phyloP scores from a whole-genome alignment of 2,797 vertebrate genomes.

The Acanthurus tractus region DNA sequence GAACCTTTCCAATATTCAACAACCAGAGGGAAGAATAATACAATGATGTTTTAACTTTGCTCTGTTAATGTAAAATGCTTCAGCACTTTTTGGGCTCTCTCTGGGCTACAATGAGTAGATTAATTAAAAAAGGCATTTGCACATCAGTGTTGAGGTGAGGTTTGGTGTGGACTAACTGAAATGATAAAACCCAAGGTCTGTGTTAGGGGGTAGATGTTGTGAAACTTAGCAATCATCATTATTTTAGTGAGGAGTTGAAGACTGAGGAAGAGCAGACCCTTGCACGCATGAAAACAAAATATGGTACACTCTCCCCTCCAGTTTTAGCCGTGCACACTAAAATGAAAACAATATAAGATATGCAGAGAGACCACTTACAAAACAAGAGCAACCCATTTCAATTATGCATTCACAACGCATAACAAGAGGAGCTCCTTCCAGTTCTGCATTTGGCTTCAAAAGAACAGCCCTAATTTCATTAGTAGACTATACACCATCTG shows the following conservation, averaged over 20 bases:
- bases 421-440: slow-evolving; percentile 58
- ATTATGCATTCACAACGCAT: slow-evolving; percentile 69
- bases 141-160: not conserved
- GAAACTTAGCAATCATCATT: not conserved
- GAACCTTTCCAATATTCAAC: slow-evolving; percentile 1
- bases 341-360: slow-evolving; percentile 55
- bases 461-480: slow-evolving; percentile 68
- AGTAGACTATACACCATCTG: slow-evolving; percentile 50
- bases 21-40: not conserved
- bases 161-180: not conserved
- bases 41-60: not conserved
- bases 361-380: slow-evolving; percentile 62
- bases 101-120: not conserved
- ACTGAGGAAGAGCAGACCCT: slow-evolving; percentile 5
- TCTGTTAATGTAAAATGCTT: slow-evolving; percentile 4
- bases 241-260: slow-evolving; percentile 24
- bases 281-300: slow-evolving; percentile 45
- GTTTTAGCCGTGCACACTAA: slow-evolving; percentile 47
- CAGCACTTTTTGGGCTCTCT: not conserved
- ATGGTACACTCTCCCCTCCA: slow-evolving; percentile 50
- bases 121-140: slow-evolving; percentile 4
- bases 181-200: not conserved
- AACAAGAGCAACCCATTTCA: slow-evolving; percentile 69
- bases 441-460: slow-evolving; percentile 68
- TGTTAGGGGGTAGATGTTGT: not conserved